phyloP scores from a whole-genome alignment of 2,113 vertebrate genomes.

The Cricetomys ansorgei region DNA sequence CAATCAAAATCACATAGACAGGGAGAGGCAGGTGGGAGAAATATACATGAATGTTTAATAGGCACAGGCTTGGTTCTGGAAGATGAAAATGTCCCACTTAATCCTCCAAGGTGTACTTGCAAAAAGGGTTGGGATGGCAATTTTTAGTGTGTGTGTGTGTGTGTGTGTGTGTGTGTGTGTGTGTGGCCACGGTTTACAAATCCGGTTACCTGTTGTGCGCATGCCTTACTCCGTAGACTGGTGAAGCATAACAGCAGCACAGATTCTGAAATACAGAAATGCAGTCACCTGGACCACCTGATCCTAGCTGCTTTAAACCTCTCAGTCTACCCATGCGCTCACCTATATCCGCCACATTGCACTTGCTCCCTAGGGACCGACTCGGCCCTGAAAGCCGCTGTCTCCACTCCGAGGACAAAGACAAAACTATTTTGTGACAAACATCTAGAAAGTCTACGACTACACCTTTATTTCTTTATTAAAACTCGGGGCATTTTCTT shows the following conservation, averaged over 20 bases:
- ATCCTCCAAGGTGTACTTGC: background rate
- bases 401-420: background rate
- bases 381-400: background rate
- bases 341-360: background rate
- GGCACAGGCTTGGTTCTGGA: background rate
- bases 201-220: accelerated
- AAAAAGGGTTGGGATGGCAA: background rate
- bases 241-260: background rate
- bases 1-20: background rate
- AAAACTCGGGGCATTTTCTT: background rate
- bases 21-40: background rate
- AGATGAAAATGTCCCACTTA: background rate
- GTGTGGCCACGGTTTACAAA: background rate
- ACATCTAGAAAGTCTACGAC: background rate
- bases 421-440: background rate
- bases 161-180: background rate
- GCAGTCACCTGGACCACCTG: background rate
- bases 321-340: background rate
- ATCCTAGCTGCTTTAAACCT: background rate
- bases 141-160: background rate
- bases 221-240: too few relatives aligned
- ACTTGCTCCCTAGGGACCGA: background rate
- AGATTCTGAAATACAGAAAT: background rate
- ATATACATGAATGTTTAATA: background rate
- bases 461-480: background rate